These are phyloP conservation scores for Caenorhabditis brenneri DNA, from an alignment of 1,140 invertebrate genomes.

Conservation along the genomic window DNA sequence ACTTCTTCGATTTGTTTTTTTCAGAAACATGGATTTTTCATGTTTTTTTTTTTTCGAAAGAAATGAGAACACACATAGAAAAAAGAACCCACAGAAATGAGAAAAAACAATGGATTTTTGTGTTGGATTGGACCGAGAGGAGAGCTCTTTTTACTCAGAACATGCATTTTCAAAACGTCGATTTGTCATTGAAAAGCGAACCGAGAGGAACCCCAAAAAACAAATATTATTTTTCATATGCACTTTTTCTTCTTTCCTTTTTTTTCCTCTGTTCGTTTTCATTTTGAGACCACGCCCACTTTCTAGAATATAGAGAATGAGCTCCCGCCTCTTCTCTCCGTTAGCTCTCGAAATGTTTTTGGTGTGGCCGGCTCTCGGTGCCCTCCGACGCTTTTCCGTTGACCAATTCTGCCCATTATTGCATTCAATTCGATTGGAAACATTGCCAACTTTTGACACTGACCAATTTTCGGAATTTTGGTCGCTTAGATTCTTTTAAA, in stretches of 20 bases:
- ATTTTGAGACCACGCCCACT: background rate
- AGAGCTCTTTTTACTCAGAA: background rate
- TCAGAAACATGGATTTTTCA: background rate
- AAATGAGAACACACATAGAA: background rate
- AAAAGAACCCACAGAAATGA: background rate
- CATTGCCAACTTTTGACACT: background rate
- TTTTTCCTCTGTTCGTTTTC: background rate
- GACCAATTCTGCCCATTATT: slow-evolving; percentile 34
- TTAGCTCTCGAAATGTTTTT: background rate
- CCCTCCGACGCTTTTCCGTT: background rate
- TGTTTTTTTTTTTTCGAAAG: background rate
- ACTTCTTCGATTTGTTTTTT: background rate
- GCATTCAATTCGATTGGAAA: slow-evolving; percentile 33
- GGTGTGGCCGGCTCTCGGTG: background rate
- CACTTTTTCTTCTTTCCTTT: background rate
- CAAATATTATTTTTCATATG: slow-evolving; percentile 20
- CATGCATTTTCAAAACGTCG: slow-evolving; percentile 13
- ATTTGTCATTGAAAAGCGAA: background rate
- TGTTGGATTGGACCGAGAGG: background rate
- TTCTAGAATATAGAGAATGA: slow-evolving; percentile 37
- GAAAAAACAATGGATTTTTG: slow-evolving; percentile 29
- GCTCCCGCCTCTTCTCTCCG: background rate
- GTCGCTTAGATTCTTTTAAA: background rate
- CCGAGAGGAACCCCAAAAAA: background rate
- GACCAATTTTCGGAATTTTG: slow-evolving; percentile 15